These are phyloP conservation scores for Endotricha flammealis DNA, from an alignment of 2,888 invertebrate species.

Conservation along the genomic window DNA sequence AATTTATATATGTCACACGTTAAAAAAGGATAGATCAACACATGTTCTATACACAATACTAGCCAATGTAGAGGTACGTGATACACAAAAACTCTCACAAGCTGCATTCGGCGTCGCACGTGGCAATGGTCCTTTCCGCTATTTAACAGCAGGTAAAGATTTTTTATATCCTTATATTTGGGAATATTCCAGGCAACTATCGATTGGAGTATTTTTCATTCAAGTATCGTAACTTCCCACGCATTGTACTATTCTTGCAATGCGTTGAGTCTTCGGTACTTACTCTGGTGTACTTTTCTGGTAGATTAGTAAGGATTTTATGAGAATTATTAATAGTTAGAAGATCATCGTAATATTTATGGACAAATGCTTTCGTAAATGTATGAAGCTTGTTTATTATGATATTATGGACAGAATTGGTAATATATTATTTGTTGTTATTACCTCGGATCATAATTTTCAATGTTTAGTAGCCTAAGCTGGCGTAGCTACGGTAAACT, in stretches of 20 bases:
- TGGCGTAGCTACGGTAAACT: no score
- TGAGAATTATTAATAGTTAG: no score
- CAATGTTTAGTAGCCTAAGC: no score
- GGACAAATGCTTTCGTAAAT: no score
- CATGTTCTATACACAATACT: constrained; percentile 1
- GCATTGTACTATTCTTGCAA: constrained; percentile 13
- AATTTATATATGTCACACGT: constrained; percentile 6
- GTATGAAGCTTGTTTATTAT: no score
- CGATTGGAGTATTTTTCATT: constrained; percentile 36
- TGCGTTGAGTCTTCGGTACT: background rate
- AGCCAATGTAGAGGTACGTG: constrained; percentile 4
- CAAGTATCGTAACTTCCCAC: constrained; percentile 38
- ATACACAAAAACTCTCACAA: constrained; percentile 32
- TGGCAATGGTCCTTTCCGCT: constrained; percentile 72
- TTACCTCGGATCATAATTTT: no score
- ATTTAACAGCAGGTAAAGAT: constrained; percentile 67
- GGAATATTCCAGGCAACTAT: constrained; percentile 56
- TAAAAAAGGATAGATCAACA: constrained; percentile 4
- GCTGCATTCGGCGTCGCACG: constrained; percentile 60
- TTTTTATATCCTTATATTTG: constrained; percentile 56
- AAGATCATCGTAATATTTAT: no score
- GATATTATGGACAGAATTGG: no score
- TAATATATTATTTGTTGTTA: no score
- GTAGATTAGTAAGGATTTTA: no score
- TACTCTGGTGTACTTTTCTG: background rate